phyloP scores from a whole-genome alignment of 2,888 invertebrate species.

The Drosophila colorata region DNA sequence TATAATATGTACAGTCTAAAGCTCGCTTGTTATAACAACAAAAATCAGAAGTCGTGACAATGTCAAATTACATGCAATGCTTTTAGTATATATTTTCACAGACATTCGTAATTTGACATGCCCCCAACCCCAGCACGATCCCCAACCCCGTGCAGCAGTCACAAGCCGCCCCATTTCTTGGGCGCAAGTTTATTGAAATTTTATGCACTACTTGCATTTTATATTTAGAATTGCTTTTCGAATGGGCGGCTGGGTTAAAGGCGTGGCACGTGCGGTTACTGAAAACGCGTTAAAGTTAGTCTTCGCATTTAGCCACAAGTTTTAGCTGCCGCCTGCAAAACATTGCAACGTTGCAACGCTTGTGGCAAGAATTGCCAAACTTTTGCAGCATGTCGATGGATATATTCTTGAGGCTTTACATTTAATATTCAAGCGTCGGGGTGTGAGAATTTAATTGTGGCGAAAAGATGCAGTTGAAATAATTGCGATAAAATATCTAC shows the following conservation, averaged over 20 bases:
- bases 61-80: conserved; percentile 1
- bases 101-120: not conserved
- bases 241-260: not conserved
- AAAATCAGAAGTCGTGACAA: conserved; percentile 12
- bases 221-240: conserved; percentile 12
- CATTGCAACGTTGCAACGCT: conserved; percentile 8
- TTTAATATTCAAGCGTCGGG: not conserved
- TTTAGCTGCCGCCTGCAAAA: conserved; percentile 3
- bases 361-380: conserved; percentile 23
- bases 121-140: not conserved
- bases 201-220: conserved; percentile 43
- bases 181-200: conserved; percentile 43
- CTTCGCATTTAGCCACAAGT: conserved; percentile 26
- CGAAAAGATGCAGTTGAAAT: not conserved
- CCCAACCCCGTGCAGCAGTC: conserved; percentile 4
- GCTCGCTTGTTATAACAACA: not conserved
- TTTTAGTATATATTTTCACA: not conserved
- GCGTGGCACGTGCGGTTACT: conserved; percentile 23
- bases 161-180: not conserved
- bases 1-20: conserved; percentile 2
- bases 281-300: conserved; percentile 25
- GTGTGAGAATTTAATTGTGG: not conserved
- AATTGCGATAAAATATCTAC: not conserved
- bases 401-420: conserved; percentile 2
- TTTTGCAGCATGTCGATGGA: conserved; percentile 9